Conservation (phyloP, 2,797 vertebrate genomes). For the Ctenosaura bakeri region DNA sequence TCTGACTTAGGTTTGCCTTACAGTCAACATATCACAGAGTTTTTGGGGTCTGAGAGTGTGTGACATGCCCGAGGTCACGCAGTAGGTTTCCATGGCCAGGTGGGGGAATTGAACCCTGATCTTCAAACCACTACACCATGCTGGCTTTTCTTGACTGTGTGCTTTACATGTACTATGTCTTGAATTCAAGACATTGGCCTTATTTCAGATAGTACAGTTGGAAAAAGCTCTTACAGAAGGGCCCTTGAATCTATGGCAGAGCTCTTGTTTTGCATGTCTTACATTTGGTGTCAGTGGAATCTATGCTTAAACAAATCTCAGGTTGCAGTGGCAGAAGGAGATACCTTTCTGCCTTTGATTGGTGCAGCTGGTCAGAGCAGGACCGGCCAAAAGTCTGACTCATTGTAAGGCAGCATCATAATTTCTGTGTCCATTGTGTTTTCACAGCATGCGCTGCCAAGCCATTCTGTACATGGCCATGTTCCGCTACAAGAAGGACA, state of each 20-base stretch:
- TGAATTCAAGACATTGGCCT: neutral
- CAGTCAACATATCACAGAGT: no score
- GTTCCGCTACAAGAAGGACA: conserved; percentile 92
- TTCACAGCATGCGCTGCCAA: conserved; percentile 91
- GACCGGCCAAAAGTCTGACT: neutral
- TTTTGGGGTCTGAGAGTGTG: no score
- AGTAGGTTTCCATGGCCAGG: no score
- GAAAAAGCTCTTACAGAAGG: neutral
- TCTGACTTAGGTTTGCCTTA: no score
- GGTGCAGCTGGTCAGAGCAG: neutral
- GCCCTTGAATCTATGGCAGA: neutral
- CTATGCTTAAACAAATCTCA: neutral
- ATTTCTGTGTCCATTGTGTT: neutral
- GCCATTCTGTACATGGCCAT: conserved; percentile 93
- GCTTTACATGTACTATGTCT: neutral
- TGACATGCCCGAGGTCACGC: no score
- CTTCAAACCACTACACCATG: no score
- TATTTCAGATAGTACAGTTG: neutral
- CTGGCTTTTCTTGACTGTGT: no score
- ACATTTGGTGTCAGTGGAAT: neutral
- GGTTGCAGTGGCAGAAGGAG: neutral
- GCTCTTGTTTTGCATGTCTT: no score
- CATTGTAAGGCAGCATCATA: neutral
- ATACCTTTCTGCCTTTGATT: neutral
- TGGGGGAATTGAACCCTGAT: no score